Conservation (phyloP, 2,113 vertebrate genomes). For the Hucho hucho region DNA sequence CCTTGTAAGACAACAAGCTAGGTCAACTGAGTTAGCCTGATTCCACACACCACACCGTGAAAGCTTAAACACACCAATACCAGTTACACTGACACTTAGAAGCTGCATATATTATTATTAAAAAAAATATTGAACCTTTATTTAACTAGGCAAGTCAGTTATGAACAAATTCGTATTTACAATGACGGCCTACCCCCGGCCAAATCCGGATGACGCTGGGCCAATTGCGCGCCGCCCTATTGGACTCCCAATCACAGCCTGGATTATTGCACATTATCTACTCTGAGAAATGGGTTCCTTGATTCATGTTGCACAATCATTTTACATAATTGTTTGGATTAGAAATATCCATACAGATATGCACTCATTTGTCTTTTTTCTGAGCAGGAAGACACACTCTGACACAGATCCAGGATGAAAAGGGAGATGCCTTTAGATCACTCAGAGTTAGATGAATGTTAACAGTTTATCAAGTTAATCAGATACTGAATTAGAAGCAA, state of each 20-base stretch:
- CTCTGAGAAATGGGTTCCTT: neutral
- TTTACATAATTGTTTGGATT: too few relatives aligned
- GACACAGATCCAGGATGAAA: neutral
- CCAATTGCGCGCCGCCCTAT: too few relatives aligned
- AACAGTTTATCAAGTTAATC: constrained; percentile 27
- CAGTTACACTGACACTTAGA: constrained; percentile 6
- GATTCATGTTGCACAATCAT: constrained; percentile 4
- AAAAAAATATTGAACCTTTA: too few relatives aligned
- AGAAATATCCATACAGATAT: too few relatives aligned
- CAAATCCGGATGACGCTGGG: too few relatives aligned
- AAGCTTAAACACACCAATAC: constrained; percentile 3
- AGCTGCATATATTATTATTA: constrained; percentile 14
- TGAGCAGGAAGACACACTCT: too few relatives aligned
- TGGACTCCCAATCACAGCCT: too few relatives aligned
- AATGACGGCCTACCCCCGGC: too few relatives aligned
- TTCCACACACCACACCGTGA: constrained; percentile 26
- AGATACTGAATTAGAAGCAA: constrained; percentile 40
- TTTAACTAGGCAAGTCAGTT: too few relatives aligned
- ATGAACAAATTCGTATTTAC: too few relatives aligned
- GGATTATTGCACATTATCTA: constrained; percentile 13
- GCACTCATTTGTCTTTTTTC: too few relatives aligned
- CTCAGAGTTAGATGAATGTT: neutral
- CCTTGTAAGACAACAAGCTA: constrained; percentile 20
- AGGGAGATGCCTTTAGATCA: neutral
- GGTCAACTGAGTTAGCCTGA: constrained; percentile 42